Conservation (phyloP, 2,797 vertebrate species). For the Aotus griseimembra region DNA sequence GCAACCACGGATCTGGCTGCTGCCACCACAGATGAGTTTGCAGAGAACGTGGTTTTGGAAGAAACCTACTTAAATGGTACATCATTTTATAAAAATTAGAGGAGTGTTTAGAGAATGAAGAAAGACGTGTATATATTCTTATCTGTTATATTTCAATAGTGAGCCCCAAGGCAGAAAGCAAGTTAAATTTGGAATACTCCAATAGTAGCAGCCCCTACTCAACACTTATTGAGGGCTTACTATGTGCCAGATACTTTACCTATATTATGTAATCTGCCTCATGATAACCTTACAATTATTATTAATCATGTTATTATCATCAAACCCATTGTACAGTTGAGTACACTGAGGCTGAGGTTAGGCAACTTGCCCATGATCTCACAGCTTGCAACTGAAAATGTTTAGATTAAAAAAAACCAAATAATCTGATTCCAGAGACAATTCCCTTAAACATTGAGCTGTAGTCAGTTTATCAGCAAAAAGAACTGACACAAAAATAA, state of each 20-base stretch:
- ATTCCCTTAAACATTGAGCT: background rate
- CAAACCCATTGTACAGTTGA: background rate
- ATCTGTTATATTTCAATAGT: background rate
- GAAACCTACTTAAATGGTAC: background rate
- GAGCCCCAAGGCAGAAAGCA: background rate
- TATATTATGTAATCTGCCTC: conserved; percentile 15
- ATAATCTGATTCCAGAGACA: background rate
- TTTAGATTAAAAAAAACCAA: background rate
- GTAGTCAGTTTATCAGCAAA: background rate
- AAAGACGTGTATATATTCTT: background rate
- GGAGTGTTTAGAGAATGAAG: background rate
- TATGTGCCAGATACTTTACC: background rate
- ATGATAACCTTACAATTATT: background rate
- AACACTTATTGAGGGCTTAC: background rate
- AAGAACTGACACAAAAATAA: background rate
- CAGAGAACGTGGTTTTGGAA: background rate
- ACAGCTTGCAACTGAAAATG: background rate
- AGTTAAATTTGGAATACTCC: background rate
- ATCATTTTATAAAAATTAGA: background rate
- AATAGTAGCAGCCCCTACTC: background rate
- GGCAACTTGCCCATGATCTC: background rate
- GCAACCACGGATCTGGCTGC: background rate
- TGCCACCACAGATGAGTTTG: background rate
- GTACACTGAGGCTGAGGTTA: background rate
- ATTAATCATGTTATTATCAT: background rate